A percentile compares a stretch with the other conserved stretches of the same genome.
Conservation (phyloP, 2,888 invertebrate species). For the Crioceris asparagi region DNA sequence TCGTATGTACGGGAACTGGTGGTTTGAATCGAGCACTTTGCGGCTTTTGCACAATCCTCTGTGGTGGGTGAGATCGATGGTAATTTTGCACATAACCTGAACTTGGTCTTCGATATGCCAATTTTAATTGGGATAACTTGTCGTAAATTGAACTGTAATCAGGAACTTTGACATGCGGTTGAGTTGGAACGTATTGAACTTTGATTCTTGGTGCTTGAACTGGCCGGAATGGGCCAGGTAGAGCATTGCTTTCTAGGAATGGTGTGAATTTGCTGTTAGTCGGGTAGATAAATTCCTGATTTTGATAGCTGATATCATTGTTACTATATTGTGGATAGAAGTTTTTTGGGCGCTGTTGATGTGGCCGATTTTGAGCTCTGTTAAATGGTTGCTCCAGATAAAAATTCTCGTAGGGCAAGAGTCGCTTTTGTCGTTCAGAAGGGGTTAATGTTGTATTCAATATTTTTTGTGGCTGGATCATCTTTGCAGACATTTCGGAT, state of each 20-base stretch:
- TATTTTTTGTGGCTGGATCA: slow-evolving; percentile 20
- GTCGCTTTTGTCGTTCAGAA: slow-evolving; percentile 58
- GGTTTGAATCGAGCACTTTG: slow-evolving; percentile 14
- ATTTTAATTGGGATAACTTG: slow-evolving; percentile 34
- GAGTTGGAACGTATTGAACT: slow-evolving; percentile 14
- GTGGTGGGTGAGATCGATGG: no score
- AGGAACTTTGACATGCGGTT: slow-evolving; percentile 21
- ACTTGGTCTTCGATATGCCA: slow-evolving; percentile 23
- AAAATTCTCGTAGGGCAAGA: slow-evolving; percentile 76
- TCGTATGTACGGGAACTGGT: no score
- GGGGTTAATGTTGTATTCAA: slow-evolving; percentile 28
- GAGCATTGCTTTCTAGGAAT: slow-evolving; percentile 43
- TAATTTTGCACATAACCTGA: no score
- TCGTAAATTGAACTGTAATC: slow-evolving; percentile 35
- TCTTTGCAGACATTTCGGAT: slow-evolving; percentile 18
- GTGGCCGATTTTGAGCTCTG: slow-evolving; percentile 29
- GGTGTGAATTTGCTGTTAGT: slow-evolving; percentile 37
- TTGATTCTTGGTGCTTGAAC: slow-evolving; percentile 26
- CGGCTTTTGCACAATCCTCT: slow-evolving; percentile 11
- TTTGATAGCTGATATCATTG: no score
- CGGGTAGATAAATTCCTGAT: slow-evolving; percentile 14
- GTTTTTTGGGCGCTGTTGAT: slow-evolving; percentile 27
- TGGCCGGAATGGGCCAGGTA: slow-evolving; percentile 45
- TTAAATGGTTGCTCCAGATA: slow-evolving; percentile 49
- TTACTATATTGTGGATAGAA: slow-evolving; percentile 22